Conservation (phyloP, 2,888 invertebrate genomes). For the Artemia sinica region DNA sequence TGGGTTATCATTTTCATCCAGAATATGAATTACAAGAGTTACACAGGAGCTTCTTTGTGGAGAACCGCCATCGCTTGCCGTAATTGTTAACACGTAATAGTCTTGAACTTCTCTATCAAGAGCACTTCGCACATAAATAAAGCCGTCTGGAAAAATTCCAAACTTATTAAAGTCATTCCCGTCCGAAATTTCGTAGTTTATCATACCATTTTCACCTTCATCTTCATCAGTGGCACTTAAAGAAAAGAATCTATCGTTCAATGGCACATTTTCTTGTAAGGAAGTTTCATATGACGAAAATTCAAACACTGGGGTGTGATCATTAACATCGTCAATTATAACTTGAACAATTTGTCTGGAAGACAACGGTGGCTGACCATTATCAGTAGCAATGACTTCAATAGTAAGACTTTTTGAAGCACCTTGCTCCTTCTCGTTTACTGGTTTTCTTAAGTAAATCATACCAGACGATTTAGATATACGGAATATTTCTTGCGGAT, state of each 20-base stretch:
- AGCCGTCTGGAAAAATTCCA: conserved; percentile 88
- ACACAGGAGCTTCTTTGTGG: conserved; percentile 65
- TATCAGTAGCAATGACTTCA: conserved; percentile 70
- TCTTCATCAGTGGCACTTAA: conserved; percentile 77
- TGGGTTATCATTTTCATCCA: conserved; percentile 90
- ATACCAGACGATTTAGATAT: conserved; percentile 74
- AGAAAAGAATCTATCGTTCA: conserved; percentile 76
- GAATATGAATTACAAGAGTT: conserved; percentile 75
- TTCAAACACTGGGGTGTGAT: conserved; percentile 85
- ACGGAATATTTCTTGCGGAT: conserved; percentile 60
- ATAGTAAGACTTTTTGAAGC: conserved; percentile 34
- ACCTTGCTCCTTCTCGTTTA: conserved; percentile 39
- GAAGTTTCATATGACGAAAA: conserved; percentile 83
- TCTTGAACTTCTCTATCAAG: conserved; percentile 78
- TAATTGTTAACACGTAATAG: conserved; percentile 71
- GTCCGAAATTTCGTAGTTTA: conserved; percentile 63
- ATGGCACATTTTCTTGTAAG: conserved; percentile 67
- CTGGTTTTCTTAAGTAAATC: conserved; percentile 63
- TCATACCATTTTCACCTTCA: conserved; percentile 56
- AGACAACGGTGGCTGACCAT: conserved; percentile 48
- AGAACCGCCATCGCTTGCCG: conserved; percentile 59
- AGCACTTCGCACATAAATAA: conserved; percentile 62
- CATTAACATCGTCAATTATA: conserved; percentile 71
- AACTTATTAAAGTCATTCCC: conserved; percentile 72
- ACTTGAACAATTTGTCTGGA: conserved; percentile 55